Evolutionary conservation across 2,888 invertebrate species (phyloP).

Genomic region (Entomobrya proxima): DNA sequence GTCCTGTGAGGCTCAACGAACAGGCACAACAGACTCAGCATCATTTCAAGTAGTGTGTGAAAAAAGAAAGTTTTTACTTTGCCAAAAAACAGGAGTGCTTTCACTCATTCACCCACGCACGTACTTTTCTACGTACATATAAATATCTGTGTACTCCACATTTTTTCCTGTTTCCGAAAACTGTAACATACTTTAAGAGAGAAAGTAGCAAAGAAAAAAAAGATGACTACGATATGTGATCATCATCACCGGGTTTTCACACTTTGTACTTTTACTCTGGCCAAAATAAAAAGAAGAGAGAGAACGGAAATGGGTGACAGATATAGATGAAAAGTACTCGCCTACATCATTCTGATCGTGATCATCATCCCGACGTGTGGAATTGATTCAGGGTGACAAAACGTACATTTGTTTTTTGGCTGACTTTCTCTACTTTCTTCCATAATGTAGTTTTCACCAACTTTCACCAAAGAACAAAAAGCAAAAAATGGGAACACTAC

Average conservation of each 20-base stretch:
- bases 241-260: neutral
- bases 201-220: too few species aligned
- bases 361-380: slow-evolving; percentile 3
- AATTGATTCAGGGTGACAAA: slow-evolving; percentile 42
- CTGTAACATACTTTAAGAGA: too few species aligned
- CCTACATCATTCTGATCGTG: neutral
- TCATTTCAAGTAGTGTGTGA: neutral
- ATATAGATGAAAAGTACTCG: slow-evolving; percentile 35
- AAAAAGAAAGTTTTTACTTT: neutral
- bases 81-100: too few species aligned
- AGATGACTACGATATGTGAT: too few species aligned
- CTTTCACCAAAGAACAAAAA: neutral
- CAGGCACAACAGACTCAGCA: slow-evolving; percentile 13
- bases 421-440: slow-evolving; percentile 19
- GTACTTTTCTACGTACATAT: too few species aligned
- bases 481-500: neutral
- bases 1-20: neutral
- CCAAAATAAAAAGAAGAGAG: slow-evolving; percentile 6
- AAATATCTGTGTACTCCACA: too few species aligned
- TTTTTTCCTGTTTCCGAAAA: too few species aligned
- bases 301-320: slow-evolving; percentile 28
- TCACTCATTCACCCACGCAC: too few species aligned
- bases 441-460: slow-evolving; percentile 6
- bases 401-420: slow-evolving; percentile 22
- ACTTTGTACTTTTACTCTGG: slow-evolving; percentile 32